A percentile compares a stretch with the other conserved stretches of the same genome.
Evolutionary conservation across 2,113 vertebrate genomes (phyloP).

Genomic region (Clarias gariepinus): DNA sequence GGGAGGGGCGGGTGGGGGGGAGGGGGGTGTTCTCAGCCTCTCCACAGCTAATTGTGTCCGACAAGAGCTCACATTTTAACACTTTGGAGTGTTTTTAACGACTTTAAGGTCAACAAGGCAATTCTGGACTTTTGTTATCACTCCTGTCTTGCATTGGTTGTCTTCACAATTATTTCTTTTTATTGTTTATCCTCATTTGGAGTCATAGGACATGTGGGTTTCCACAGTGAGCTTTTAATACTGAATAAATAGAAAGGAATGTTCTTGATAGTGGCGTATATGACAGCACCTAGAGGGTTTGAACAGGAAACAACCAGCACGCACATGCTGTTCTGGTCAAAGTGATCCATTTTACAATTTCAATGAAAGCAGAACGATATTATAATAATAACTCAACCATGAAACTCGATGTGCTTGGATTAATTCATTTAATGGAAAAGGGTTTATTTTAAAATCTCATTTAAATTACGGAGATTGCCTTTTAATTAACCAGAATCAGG

Average conservation of each 20-base stretch:
- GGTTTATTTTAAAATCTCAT: not conserved
- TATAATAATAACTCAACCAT: not conserved
- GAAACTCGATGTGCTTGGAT: not conserved
- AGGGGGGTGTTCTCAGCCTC: conserved; percentile 29
- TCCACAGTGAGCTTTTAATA: conserved; percentile 27
- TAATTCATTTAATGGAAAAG: not conserved
- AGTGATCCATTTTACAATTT: not conserved
- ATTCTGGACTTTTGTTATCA: conserved; percentile 16
- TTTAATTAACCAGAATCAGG: not conserved
- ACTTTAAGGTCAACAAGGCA: conserved; percentile 36
- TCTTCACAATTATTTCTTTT: not conserved
- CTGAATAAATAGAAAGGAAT: conserved; percentile 41
- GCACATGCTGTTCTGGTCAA: not conserved
- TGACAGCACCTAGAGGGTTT: conserved; percentile 10
- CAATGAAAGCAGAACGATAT: not conserved
- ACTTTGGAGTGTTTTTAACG: conserved; percentile 35
- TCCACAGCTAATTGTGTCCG: conserved; percentile 52
- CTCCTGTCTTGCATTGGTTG: not conserved
- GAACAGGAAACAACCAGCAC: conserved; percentile 12
- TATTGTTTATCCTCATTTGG: not conserved
- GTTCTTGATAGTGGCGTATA: conserved; percentile 45
- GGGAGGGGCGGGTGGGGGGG: not conserved
- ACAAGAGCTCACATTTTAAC: conserved; percentile 33
- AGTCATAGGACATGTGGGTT: conserved; percentile 23
- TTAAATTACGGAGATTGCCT: not conserved